Base-by-base conservation (phyloP, 30 jellyfish, hydroid and myxozoan genomes). In the Hydra vulgaris region DNA sequence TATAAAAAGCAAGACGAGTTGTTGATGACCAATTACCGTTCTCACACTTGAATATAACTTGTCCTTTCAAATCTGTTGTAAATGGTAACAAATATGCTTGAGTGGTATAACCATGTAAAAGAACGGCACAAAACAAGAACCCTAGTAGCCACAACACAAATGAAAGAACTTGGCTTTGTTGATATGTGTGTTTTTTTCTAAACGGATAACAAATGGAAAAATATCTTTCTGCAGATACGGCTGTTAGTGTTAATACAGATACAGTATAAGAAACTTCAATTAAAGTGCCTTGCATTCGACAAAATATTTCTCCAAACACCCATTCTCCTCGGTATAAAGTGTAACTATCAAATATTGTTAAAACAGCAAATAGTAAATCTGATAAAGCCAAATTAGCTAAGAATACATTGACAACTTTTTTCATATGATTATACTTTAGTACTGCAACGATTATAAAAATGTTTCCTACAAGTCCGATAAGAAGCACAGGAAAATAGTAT, bases 251-350 rank as follows among this genome's bases (percentile, higher is more conserved):
- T 18, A 85, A 74, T 21, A 86, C 89, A 15, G 95, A 85, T 21
- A 92, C 82, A 54, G 97, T 90, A 87, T 85, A 90, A 27, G 95
- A 85, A 15, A 83, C 92, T 53, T 90, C 97, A 23, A 90, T 90
- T 7, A 90, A 23, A 17, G 71, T 81, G 85, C 97, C 80, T 24
- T 90, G 97, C 12, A 90, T 26, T 72, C 89, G 91, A 78, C 97
- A 90, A 72, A 71, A 74, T 8, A 84, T 89, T 24, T 77, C 94
- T 0, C 95, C 95, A 61, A 89, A 83, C 27, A 21, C 61, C 95
- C 95, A 90, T 61, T 78, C 77, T 7, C 94, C 96, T 24, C 25
- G 70, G 86, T 79, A 80, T 40, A 84, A 85, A 8, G 94, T 84
- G 52, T 79, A 76, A 54, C 87, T 85, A 79, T 90, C 95, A 83